phyloP scores from a whole-genome alignment of 2,113 vertebrate species.

The Ochotona curzoniae region DNA sequence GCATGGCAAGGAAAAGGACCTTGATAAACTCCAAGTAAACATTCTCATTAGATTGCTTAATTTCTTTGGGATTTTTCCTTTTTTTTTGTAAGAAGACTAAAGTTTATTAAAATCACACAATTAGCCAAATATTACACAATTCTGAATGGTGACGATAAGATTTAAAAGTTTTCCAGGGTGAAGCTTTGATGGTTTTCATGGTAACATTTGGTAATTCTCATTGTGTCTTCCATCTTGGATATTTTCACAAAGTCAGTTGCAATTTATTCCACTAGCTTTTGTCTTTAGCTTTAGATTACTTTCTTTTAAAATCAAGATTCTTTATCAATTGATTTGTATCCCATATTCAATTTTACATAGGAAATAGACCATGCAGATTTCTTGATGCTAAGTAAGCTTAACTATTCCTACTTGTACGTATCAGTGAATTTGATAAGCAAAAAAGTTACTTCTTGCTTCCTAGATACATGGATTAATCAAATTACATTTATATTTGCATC shows the following conservation, averaged over 20 bases:
- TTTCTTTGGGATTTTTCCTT: not conserved
- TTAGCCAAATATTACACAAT: not conserved
- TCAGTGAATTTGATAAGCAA: not conserved
- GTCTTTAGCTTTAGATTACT: not conserved
- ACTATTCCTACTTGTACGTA: not conserved
- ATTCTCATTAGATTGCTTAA: not conserved
- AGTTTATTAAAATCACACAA: not conserved
- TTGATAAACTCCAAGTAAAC: not conserved
- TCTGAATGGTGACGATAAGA: not conserved
- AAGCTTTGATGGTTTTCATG: not conserved
- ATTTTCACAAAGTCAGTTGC: not conserved
- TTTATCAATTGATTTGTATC: not conserved
- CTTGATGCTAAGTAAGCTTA: not conserved
- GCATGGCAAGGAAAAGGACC: not conserved
- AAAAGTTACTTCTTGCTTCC: not conserved
- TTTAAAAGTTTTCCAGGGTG: not conserved
- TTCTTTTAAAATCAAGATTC: not conserved
- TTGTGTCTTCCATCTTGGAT: not conserved
- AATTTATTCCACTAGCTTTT: conserved; percentile 5
- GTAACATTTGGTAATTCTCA: not conserved
- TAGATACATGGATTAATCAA: conserved; percentile 1
- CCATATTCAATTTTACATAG: not conserved
- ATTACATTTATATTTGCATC: not conserved
- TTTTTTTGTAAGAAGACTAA: conserved; percentile 1
- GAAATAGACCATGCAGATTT: not conserved